Conservation (phyloP, 1,140 invertebrate genomes). For the Cryptotermes secundus region DNA sequence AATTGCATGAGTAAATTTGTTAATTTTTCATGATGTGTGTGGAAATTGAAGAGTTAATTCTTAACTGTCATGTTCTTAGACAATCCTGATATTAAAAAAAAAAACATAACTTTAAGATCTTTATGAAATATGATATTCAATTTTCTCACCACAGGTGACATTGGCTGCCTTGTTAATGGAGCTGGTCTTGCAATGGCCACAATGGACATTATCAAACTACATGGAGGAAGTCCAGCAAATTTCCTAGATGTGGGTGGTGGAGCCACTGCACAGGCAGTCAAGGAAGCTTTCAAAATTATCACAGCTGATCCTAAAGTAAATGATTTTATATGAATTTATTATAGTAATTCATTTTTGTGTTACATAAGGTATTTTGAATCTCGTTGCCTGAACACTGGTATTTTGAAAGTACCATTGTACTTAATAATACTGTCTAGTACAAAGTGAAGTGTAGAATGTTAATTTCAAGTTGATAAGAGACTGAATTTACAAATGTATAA, state of each 20-base stretch:
- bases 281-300: slow-evolving; percentile 93
- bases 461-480: no score
- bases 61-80: neutral
- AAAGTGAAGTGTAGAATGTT: no score
- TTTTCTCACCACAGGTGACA: slow-evolving; percentile 44
- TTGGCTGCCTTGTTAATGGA: slow-evolving; percentile 79
- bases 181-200: slow-evolving; percentile 98
- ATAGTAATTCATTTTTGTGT: no score
- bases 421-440: no score
- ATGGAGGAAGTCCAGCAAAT: slow-evolving; percentile 92
- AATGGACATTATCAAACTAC: slow-evolving; percentile 96
- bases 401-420: no score
- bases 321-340: neutral
- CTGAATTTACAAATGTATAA: no score
- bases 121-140: slow-evolving; percentile 16
- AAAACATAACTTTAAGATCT: neutral
- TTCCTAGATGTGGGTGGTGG: slow-evolving; percentile 96
- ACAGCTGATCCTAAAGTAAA: slow-evolving; percentile 67
- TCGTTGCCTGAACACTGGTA: no score
- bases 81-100: neutral
- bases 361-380: no score
- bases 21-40: no score
- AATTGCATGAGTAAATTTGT: no score
- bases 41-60: neutral
- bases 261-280: slow-evolving; percentile 80